Conservation (phyloP, 2,113 vertebrate genomes). For the Nycticorax nycticorax region DNA sequence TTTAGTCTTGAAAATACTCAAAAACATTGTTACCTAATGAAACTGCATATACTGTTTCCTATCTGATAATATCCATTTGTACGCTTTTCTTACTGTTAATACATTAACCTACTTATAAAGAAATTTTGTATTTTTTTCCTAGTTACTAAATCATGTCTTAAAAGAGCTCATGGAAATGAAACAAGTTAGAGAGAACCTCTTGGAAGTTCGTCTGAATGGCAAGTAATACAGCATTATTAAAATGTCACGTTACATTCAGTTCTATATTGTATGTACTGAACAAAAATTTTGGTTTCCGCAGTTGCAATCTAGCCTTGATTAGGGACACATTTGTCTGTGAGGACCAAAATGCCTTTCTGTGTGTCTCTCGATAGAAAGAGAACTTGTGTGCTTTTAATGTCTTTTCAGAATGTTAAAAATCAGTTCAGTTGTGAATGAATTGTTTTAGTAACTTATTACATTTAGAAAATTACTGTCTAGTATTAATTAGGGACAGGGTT, state of each 20-base stretch:
- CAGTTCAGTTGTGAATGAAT: neutral
- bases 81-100: neutral
- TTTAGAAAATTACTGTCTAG: neutral
- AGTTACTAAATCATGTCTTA: conserved; percentile 86
- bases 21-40: neutral
- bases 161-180: conserved; percentile 81
- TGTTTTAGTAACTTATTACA: neutral
- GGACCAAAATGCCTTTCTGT: neutral
- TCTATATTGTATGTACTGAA: neutral
- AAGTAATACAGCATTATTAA: conserved; percentile 30
- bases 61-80: accelerated
- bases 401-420: neutral
- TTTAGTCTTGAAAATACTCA: neutral
- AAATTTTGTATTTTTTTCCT: neutral
- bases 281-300: neutral
- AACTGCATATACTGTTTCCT: neutral
- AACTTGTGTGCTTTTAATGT: neutral
- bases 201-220: conserved; percentile 92
- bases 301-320: neutral
- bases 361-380: accelerated
- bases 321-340: neutral
- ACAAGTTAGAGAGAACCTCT: conserved; percentile 80
- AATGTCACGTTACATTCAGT: accelerated
- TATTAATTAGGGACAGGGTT: neutral
- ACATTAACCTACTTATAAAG: neutral